Evolutionary conservation across 2,797 vertebrate species (phyloP).

Genomic region (Macropus fuliginosus): DNA sequence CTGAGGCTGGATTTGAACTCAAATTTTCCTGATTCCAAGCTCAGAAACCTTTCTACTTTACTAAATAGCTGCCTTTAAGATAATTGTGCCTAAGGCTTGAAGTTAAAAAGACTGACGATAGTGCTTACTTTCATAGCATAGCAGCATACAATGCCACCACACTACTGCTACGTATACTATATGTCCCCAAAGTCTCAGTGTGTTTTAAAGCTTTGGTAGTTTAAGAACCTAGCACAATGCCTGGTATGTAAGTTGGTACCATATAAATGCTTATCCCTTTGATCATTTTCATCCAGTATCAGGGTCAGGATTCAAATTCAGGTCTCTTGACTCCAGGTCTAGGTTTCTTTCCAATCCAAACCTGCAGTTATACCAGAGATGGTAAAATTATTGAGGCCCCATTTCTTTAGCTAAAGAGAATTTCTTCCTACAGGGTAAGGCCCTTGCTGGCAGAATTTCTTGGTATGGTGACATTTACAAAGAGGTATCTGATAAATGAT

Average conservation of each 20-base stretch:
- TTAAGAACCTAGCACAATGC: not conserved
- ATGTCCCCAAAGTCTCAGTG: too few relatives aligned
- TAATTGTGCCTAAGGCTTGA: too few relatives aligned
- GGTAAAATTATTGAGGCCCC: not conserved
- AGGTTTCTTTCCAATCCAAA: not conserved
- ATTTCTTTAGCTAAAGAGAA: not conserved
- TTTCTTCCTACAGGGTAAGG: not conserved
- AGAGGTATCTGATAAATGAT: conserved; percentile 38
- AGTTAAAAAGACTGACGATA: too few relatives aligned
- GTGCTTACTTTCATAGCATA: too few relatives aligned
- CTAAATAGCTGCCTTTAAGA: too few relatives aligned
- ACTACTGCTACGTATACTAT: not conserved
- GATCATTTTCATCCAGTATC: not conserved
- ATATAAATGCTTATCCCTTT: not conserved
- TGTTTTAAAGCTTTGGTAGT: not conserved
- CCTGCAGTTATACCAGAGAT: not conserved
- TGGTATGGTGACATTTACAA: conserved; percentile 37
- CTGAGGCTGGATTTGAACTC: too few relatives aligned
- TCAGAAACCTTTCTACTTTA: too few relatives aligned
- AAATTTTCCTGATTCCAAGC: too few relatives aligned
- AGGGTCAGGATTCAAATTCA: not conserved
- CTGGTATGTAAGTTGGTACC: not conserved
- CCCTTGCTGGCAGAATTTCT: not conserved
- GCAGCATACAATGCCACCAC: too few relatives aligned
- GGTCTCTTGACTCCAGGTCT: not conserved